Percentiles rank a stretch among this genome's conserved stretches.
phyloP scores from a whole-genome alignment of 2,797 vertebrate genomes.

The Diplodus sargus region DNA sequence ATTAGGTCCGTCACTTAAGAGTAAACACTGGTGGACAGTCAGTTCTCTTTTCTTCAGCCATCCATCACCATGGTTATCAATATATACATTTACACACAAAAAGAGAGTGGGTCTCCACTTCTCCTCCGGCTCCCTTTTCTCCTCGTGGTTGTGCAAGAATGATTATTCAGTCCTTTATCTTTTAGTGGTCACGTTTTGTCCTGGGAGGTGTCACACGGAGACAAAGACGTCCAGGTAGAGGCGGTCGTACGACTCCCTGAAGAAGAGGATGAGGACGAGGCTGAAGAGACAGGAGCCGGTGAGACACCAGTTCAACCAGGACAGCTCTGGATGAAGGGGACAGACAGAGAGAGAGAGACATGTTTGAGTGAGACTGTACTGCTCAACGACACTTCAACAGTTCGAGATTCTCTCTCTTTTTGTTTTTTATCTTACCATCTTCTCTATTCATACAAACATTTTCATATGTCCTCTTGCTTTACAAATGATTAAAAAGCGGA shows the following conservation, averaged over 20 bases:
- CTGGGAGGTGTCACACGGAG: conserved; percentile 85
- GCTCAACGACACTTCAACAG: background rate
- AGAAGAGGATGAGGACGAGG: conserved; percentile 94
- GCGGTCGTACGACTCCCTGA: conserved; percentile 97
- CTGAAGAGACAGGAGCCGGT: conserved; percentile 96
- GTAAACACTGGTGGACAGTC: conserved; percentile 48
- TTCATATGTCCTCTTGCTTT: background rate
- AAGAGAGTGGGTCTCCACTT: conserved; percentile 37
- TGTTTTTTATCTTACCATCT: background rate
- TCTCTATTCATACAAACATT: background rate
- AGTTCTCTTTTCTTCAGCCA: conserved; percentile 26
- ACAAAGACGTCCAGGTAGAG: conserved; percentile 98
- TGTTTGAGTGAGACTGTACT: conserved; percentile 6
- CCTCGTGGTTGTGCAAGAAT: conserved; percentile 77
- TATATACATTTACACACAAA: conserved; percentile 36
- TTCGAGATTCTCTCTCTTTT: background rate
- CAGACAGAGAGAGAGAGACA: background rate
- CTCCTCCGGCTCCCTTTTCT: conserved; percentile 58
- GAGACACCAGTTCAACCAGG: conserved; percentile 99
- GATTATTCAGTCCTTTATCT: conserved; percentile 53
- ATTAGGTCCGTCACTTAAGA: conserved; percentile 30
- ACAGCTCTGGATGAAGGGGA: conserved; percentile 88
- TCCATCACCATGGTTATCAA: conserved; percentile 36
- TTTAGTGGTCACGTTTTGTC: background rate
- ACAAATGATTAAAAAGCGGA: background rate